Evolutionary conservation across 2,888 invertebrate species (phyloP).

Genomic region (Tenthredo livida): DNA sequence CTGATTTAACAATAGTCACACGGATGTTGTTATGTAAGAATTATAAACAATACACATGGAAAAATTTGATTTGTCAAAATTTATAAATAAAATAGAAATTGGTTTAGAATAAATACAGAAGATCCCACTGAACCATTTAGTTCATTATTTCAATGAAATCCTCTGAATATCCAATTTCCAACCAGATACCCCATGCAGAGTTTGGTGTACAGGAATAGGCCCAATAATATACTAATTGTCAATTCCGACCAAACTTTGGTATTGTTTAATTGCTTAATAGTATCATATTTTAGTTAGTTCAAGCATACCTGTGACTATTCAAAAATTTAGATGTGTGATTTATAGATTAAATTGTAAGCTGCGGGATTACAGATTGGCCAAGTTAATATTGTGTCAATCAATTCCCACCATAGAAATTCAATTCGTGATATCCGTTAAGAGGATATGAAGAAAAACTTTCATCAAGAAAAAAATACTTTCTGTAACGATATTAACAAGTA

Average conservation of each 20-base stretch:
- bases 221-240: slow-evolving; percentile 34
- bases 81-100: no score
- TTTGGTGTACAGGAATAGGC: slow-evolving; percentile 50
- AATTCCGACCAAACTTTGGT: slow-evolving; percentile 44
- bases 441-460: slow-evolving; percentile 13
- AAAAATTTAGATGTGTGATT: background rate
- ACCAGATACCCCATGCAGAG: background rate
- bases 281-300: background rate
- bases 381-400: slow-evolving; percentile 44
- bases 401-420: background rate
- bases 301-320: slow-evolving; percentile 11
- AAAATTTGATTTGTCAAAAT: no score
- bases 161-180: background rate
- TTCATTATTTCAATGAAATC: slow-evolving; percentile 37
- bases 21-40: background rate
- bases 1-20: background rate
- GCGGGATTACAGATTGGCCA: slow-evolving; percentile 40
- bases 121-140: slow-evolving; percentile 41
- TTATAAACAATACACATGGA: no score
- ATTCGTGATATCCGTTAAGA: background rate
- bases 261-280: background rate
- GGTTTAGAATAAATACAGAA: background rate
- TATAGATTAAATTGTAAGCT: no score
- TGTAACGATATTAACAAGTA: slow-evolving; percentile 33
- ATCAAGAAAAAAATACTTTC: slow-evolving; percentile 25